These are phyloP conservation scores for Catharus minimus DNA, from an alignment of 2,113 vertebrate species.

Conservation along the genomic window DNA sequence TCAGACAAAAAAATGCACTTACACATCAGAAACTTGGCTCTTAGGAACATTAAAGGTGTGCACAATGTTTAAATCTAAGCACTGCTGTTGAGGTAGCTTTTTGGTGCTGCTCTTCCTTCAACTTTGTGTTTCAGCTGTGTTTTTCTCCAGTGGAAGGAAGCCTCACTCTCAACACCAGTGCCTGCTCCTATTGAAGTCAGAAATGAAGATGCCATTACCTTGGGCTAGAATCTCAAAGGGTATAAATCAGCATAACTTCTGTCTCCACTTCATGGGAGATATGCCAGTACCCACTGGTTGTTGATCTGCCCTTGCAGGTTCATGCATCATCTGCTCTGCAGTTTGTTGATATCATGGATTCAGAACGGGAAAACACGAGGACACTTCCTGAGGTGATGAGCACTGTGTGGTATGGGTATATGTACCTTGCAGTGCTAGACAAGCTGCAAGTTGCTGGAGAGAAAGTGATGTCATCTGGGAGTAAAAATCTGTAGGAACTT, in stretches of 20 bases:
- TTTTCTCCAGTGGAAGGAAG: slow-evolving; percentile 4
- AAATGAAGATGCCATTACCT: not conserved
- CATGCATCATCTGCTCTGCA: not conserved
- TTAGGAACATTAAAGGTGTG: not conserved
- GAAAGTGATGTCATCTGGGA: slow-evolving; percentile 35
- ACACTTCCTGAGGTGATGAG: not conserved
- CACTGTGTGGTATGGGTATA: not conserved
- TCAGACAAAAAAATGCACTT: slow-evolving; percentile 39
- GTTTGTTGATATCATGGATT: not conserved
- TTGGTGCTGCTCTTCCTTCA: not conserved
- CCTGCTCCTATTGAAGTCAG: not conserved
- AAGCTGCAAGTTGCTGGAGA: slow-evolving; percentile 21
- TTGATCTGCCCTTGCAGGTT: not conserved
- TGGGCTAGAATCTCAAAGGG: not conserved
- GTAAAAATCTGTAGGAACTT: slow-evolving; percentile 38
- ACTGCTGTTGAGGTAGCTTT: not conserved
- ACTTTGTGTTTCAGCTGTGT: not conserved
- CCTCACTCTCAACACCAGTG: accelerated
- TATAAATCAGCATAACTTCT: not conserved
- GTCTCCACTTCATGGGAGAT: not conserved
- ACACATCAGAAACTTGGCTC: slow-evolving; percentile 12
- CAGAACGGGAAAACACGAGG: accelerated
- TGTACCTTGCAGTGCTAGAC: not conserved
- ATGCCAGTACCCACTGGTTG: not conserved
- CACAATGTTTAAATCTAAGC: slow-evolving; percentile 12